A percentile compares a stretch with the other conserved stretches of the same genome.
Conservation (phyloP, 2,888 invertebrate species). For the Polymixis flavicincta region DNA sequence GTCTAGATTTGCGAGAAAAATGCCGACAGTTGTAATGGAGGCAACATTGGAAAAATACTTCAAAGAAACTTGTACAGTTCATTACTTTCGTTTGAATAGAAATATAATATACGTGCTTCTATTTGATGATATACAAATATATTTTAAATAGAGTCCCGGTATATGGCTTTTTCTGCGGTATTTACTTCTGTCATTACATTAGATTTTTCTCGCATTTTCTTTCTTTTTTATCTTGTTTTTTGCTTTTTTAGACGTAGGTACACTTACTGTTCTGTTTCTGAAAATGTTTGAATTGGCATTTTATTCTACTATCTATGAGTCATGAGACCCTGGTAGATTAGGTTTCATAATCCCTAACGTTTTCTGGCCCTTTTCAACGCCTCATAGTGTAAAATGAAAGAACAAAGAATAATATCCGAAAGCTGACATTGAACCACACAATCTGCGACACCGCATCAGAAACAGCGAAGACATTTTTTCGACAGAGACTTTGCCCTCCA, state of each 20-base stretch:
- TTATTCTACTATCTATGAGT: background rate
- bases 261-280: background rate
- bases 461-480: constrained; percentile 50
- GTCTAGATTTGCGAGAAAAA: constrained; percentile 41
- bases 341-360: background rate
- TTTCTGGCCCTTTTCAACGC: background rate
- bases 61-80: constrained; percentile 45
- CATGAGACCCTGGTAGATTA: background rate
- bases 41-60: constrained; percentile 48
- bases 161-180: background rate
- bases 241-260: background rate
- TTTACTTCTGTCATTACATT: constrained; percentile 3
- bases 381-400: background rate
- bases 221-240: background rate
- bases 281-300: no score
- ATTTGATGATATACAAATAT: constrained; percentile 5
- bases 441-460: constrained; percentile 46
- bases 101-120: constrained; percentile 15
- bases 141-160: constrained; percentile 1
- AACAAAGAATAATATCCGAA: constrained; percentile 28
- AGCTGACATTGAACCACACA: constrained; percentile 36
- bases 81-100: constrained; percentile 39
- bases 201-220: background rate
- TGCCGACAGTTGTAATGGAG: constrained; percentile 28
- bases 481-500: constrained; percentile 50